Base-by-base conservation (phyloP, 1,140 invertebrate species). In the Pogonus chalceus region DNA sequence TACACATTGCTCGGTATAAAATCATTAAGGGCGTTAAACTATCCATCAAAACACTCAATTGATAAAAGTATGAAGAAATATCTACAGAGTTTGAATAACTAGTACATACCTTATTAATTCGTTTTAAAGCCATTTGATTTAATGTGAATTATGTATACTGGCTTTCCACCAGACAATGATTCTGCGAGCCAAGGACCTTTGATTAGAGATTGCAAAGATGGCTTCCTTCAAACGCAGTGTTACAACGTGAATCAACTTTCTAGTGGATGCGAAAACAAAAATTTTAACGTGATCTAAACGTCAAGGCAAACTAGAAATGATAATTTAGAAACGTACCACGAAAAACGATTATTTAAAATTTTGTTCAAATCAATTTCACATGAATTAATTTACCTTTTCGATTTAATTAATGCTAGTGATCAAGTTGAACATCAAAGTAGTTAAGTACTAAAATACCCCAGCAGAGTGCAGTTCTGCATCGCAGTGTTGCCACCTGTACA, bases 71-170 rank as follows among this genome's bases (percentile, higher is more conserved):
- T 18, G n/a, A 16, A 23, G 26, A 39, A 22, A 31, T n/a, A 18
- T 26, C 12, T 12, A 60, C 35, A 52, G 52, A 55, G 12, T 23
- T n/a, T 20, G 57, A 52, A 37, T 62, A 58, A 61, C 59, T 60
- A 68, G 63, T 68, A 84, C 83, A 73, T 85, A 90, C 88, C 87
- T 92, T 92, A 85, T 92, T 92, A 81, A 92, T 92, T 87, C 90
- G 81, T 84, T 92, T 92, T 83, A 92, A 85, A 80, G 90, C 89
- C 90, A 92, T 92, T 87, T 83, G 76, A 73, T 68, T 69, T 68
- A 71, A 60, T 74, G 69, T 78, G 69, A 76, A 66, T 77, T 72
- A 65, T 68, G 71, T 75, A 76, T 73, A 75, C 76, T 75, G 73
- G 74, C 72, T 77, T 77, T 73, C 69, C 72, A 77, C 75, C 75